Conservation (phyloP, 2,888 invertebrate species). For the Lepidocyrtoides sp. region DNA sequence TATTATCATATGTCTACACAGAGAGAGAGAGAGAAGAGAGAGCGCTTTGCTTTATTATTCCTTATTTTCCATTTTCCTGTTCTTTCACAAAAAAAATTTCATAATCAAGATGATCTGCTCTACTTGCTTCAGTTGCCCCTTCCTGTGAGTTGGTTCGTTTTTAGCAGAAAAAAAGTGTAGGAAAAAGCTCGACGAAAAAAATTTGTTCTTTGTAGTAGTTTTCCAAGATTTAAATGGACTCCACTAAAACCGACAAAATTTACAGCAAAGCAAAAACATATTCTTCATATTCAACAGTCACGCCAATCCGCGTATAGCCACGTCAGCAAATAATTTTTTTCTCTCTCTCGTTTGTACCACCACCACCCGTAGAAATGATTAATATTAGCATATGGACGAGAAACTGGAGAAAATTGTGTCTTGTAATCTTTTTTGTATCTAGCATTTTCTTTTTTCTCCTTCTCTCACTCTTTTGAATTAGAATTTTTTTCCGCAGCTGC, state of each 20-base stretch:
- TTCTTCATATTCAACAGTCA: constrained; percentile 40
- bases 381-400: constrained; percentile 44
- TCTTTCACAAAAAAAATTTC: constrained; percentile 7
- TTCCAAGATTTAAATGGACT: too few species aligned
- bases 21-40: too few species aligned
- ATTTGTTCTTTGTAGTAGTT: too few species aligned
- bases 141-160: neutral
- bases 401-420: neutral
- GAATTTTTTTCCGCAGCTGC: constrained; percentile 32
- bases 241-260: too few species aligned
- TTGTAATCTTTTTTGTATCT: constrained; percentile 17
- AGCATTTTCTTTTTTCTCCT: neutral
- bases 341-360: neutral
- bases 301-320: neutral
- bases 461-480: neutral
- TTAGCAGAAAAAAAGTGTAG: too few species aligned
- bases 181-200: too few species aligned
- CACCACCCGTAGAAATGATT: constrained; percentile 5
- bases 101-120: constrained; percentile 38
- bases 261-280: constrained; percentile 19
- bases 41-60: constrained; percentile 3
- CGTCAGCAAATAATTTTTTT: constrained; percentile 36
- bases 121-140: constrained; percentile 10
- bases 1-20: constrained; percentile 21
- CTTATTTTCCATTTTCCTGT: constrained; percentile 21